Evolutionary conservation across 2,888 invertebrate species (phyloP).

Genomic region (Venusia cambrica): DNA sequence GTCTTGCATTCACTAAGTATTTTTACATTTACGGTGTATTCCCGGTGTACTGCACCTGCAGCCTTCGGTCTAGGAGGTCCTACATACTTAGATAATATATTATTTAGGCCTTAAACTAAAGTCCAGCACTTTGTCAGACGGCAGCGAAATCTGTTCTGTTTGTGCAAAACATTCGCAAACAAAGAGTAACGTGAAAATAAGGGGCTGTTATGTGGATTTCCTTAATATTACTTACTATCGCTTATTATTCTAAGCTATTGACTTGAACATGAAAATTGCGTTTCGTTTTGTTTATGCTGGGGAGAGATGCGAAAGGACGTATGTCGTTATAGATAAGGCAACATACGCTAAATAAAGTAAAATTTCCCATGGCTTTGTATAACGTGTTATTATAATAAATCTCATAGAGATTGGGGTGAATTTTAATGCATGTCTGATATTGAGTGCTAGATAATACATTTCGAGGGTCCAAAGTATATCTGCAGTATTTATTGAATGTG

Average conservation of each 20-base stretch:
- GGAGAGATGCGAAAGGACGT: conserved; percentile 50
- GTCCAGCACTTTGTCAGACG: too few species aligned
- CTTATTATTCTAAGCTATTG: conserved; percentile 80
- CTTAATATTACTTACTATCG: conserved; percentile 74
- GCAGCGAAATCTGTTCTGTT: too few species aligned
- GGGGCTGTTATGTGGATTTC: conserved; percentile 63
- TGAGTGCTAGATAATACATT: conserved; percentile 30
- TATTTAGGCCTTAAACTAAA: too few species aligned
- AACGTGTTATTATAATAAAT: conserved; percentile 61
- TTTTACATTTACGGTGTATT: too few species aligned
- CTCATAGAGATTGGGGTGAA: conserved; percentile 53
- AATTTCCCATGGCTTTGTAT: conserved; percentile 50
- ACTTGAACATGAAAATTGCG: conserved; percentile 77
- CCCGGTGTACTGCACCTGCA: too few species aligned
- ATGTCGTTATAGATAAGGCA: conserved; percentile 58
- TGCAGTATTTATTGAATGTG: background rate
- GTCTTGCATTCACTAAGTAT: too few species aligned
- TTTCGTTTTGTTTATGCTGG: conserved; percentile 71
- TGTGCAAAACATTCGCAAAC: conserved; percentile 33
- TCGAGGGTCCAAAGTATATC: conserved; percentile 4
- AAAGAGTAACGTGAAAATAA: conserved; percentile 39
- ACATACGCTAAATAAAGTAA: conserved; percentile 51
- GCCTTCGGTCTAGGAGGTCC: too few species aligned
- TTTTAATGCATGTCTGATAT: conserved; percentile 47
- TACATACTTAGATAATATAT: too few species aligned